Percentiles rank a stretch among this genome's conserved stretches.
Conservation (phyloP, 1,140 invertebrate genomes). For the Argopecten irradians region DNA sequence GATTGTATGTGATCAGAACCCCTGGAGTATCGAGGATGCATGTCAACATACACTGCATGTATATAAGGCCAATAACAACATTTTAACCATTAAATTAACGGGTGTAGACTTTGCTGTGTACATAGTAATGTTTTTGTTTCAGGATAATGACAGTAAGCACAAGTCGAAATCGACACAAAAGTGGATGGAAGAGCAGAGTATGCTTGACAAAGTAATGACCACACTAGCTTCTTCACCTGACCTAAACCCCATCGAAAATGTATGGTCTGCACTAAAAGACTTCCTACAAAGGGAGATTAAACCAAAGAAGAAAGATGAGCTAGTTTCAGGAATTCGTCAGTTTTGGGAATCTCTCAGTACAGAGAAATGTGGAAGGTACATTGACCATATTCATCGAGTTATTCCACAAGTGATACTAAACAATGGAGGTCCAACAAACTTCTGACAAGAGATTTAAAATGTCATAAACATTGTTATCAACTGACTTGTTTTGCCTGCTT, state of each 20-base stretch:
- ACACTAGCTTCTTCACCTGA: conserved; percentile 32
- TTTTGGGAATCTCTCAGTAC: conserved; percentile 26
- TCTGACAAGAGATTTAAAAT: too few relatives aligned
- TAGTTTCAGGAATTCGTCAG: background rate
- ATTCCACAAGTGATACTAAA: conserved; percentile 30
- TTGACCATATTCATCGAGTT: conserved; percentile 33
- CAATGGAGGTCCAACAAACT: conserved; percentile 19
- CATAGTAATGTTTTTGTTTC: background rate
- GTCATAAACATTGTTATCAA: too few relatives aligned
- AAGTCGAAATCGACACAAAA: background rate
- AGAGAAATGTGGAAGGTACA: conserved; percentile 24
- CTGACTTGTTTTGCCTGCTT: too few relatives aligned
- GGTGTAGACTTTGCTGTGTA: too few relatives aligned
- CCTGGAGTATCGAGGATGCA: too few relatives aligned
- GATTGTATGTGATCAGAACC: too few relatives aligned
- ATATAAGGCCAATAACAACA: too few relatives aligned
- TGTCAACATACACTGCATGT: too few relatives aligned
- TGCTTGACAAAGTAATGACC: conserved; percentile 23
- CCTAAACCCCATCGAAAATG: conserved; percentile 36
- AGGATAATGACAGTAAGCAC: conserved; percentile 39
- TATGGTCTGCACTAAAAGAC: conserved; percentile 7
- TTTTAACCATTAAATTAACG: too few relatives aligned
- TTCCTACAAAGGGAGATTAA: conserved; percentile 25
- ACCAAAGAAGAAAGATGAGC: conserved; percentile 29
- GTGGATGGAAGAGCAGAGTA: background rate